Percentiles rank a stretch among this genome's conserved stretches.
Evolutionary conservation across 2,797 vertebrate genomes (phyloP).

Genomic region (Acrossocheilus fasciatus): DNA sequence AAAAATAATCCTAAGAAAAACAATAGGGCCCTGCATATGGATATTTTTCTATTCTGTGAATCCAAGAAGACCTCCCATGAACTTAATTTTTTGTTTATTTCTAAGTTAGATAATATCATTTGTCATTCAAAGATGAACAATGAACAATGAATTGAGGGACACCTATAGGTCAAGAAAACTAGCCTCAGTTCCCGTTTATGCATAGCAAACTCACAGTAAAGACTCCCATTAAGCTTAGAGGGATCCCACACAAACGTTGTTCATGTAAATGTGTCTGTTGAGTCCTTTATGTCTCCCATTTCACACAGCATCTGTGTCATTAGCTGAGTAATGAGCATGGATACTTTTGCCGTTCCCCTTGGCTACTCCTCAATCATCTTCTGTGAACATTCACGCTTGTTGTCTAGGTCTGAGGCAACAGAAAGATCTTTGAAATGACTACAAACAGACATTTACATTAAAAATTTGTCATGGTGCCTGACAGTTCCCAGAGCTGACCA

Average conservation of each 20-base stretch:
- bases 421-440: slow-evolving; percentile 44
- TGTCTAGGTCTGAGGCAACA: slow-evolving; percentile 30
- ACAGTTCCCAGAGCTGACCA: slow-evolving; percentile 35
- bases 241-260: slow-evolving; percentile 17
- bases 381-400: slow-evolving; percentile 22
- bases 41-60: background rate
- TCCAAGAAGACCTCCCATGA: background rate
- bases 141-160: background rate
- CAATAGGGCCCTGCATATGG: too few relatives aligned
- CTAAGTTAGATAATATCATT: background rate
- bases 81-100: background rate
- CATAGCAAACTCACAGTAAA: slow-evolving; percentile 14
- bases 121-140: background rate
- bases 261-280: slow-evolving; percentile 18
- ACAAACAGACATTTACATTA: slow-evolving; percentile 24
- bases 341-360: slow-evolving; percentile 38
- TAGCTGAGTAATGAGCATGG: slow-evolving; percentile 30
- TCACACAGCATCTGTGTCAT: slow-evolving; percentile 16
- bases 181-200: slow-evolving; percentile 6
- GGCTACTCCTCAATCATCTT: slow-evolving; percentile 27
- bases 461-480: slow-evolving; percentile 7
- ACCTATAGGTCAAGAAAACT: background rate
- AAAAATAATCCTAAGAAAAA: too few relatives aligned
- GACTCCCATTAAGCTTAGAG: background rate
- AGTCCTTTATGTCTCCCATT: slow-evolving; percentile 22